A percentile compares a stretch with the other conserved stretches of the same genome.
These are phyloP conservation scores for Pseudonaja textilis DNA, from an alignment of 2,113 vertebrate species.

Conservation along the genomic window DNA sequence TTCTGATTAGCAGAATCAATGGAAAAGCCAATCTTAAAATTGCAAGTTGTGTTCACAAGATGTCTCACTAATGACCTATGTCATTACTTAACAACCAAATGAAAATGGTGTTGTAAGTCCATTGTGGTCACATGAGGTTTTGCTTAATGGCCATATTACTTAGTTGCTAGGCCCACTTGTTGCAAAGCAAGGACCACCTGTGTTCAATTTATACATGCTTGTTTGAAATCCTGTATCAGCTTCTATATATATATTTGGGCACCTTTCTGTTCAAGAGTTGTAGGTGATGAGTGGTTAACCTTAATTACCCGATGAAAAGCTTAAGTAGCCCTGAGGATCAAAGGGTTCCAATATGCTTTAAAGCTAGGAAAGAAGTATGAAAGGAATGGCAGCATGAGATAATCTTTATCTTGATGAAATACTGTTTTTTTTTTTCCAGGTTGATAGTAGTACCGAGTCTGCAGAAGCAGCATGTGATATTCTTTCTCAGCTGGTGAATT, in stretches of 20 bases:
- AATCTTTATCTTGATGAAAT: not conserved
- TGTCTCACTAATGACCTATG: not conserved
- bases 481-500: constrained; percentile 89
- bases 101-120: not conserved
- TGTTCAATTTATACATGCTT: not conserved
- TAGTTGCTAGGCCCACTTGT: not conserved
- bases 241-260: not conserved
- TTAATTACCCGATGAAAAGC: not conserved
- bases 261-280: not conserved
- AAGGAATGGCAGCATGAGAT: not conserved
- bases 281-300: not conserved
- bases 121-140: not conserved
- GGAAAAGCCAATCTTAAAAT: not conserved
- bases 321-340: not conserved
- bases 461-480: constrained; percentile 89
- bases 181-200: not conserved
- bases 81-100: not conserved
- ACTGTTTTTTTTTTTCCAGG: constrained; percentile 62
- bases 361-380: not conserved
- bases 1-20: not conserved
- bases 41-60: not conserved
- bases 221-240: not conserved
- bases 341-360: not conserved
- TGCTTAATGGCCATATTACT: not conserved
- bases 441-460: constrained; percentile 87